A percentile compares a stretch with the other conserved stretches of the same genome.
phyloP scores from a whole-genome alignment of 2,797 vertebrate species.

The Lerista edwardsae region DNA sequence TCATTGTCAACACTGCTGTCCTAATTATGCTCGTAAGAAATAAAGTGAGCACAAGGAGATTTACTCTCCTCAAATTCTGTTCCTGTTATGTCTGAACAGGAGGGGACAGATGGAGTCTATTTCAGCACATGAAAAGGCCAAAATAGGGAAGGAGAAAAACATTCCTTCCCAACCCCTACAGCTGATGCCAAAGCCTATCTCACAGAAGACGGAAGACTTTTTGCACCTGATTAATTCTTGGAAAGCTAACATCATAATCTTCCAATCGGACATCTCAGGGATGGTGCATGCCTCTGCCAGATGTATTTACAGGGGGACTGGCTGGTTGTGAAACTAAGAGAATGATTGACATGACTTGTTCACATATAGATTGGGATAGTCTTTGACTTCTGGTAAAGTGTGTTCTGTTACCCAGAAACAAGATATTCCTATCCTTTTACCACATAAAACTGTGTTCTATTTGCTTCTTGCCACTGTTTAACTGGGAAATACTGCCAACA shows the following conservation, averaged over 20 bases:
- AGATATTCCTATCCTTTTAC: not conserved
- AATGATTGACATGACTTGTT: not conserved
- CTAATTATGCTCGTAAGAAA: conserved; percentile 33
- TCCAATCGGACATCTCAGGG: not conserved
- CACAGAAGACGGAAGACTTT: not conserved
- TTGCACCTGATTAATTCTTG: conserved; percentile 9
- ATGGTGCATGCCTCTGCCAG: not conserved
- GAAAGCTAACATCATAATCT: not conserved
- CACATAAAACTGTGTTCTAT: not conserved
- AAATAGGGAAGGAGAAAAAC: not conserved
- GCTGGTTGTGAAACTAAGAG: not conserved
- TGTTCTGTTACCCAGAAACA: not conserved
- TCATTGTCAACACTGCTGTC: conserved; percentile 25
- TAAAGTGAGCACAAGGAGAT: conserved; percentile 11
- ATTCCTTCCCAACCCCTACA: not conserved
- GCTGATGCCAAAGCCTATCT: conserved; percentile 11
- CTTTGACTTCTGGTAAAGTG: not conserved
- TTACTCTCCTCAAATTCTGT: conserved; percentile 3
- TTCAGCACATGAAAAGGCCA: conserved; percentile 15
- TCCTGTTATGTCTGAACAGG: conserved; percentile 26
- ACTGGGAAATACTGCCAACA: not conserved
- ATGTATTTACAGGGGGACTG: not conserved
- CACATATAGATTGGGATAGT: not conserved
- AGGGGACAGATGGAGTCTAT: conserved; percentile 37
- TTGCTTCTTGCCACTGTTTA: not conserved